Conservation (phyloP, 2,113 vertebrate species). For the zebrafish (Danio rerio) region GRCz12tu NC_133186.1:29045001-29045500, state of each 20-base stretch:
- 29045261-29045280: neutral
- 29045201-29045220: neutral
- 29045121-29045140: too few relatives aligned
- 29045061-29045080: too few relatives aligned
- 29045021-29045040: too few relatives aligned
- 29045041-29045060: too few relatives aligned
- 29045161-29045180: too few relatives aligned
- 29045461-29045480: conserved; percentile 1
- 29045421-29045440: conserved; percentile 9
- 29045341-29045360: conserved; percentile 29
- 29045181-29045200: too few relatives aligned
- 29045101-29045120: too few relatives aligned
- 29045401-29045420: conserved; percentile 40
- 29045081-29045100: too few relatives aligned
- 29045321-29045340: conserved; percentile 20
- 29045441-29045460: conserved; percentile 13
- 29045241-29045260: conserved; percentile 23
- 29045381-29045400: conserved; percentile 32
- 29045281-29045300: conserved; percentile 3
- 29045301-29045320: conserved; percentile 34
- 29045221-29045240: conserved; percentile 34
- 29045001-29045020: too few relatives aligned
- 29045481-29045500: neutral
- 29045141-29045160: too few relatives aligned
- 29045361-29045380: conserved; percentile 49